Evolutionary conservation across 2,797 vertebrate genomes (phyloP).

Genomic region (Leptoclinus maculatus): DNA sequence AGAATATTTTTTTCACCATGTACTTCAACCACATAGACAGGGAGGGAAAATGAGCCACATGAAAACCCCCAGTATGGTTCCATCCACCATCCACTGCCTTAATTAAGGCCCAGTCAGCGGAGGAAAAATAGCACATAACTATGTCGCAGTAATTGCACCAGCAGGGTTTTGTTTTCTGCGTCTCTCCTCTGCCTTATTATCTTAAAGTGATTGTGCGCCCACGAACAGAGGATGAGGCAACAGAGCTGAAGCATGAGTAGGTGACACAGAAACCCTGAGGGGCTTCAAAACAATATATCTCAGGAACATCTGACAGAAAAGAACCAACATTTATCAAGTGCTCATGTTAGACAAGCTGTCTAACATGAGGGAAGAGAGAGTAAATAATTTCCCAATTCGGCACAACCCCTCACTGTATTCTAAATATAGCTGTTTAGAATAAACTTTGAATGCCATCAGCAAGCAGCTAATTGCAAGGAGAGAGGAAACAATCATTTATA

Average conservation of each 20-base stretch:
- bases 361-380: slow-evolving; percentile 7
- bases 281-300: slow-evolving; percentile 34
- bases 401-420: neutral
- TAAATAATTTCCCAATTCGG: neutral
- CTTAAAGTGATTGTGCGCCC: slow-evolving; percentile 49
- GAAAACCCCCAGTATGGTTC: neutral
- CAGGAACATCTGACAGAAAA: slow-evolving; percentile 20
- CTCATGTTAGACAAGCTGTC: slow-evolving; percentile 19
- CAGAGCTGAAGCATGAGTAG: slow-evolving; percentile 33
- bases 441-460: neutral
- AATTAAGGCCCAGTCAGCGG: slow-evolving; percentile 35
- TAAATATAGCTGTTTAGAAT: neutral
- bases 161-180: slow-evolving; percentile 40
- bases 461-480: neutral
- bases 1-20: neutral
- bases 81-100: neutral
- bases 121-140: slow-evolving; percentile 33
- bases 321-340: slow-evolving; percentile 19
- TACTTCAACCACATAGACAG: neutral
- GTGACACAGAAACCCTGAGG: slow-evolving; percentile 32
- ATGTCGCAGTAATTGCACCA: slow-evolving; percentile 47
- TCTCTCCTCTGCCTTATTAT: slow-evolving; percentile 56
- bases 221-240: slow-evolving; percentile 40
- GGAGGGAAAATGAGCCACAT: neutral
- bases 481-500: slow-evolving; percentile 20